A percentile compares a stretch with the other conserved stretches of the same genome.
phyloP scores from a whole-genome alignment of 2,888 invertebrate genomes.

The Clanis bilineata region DNA sequence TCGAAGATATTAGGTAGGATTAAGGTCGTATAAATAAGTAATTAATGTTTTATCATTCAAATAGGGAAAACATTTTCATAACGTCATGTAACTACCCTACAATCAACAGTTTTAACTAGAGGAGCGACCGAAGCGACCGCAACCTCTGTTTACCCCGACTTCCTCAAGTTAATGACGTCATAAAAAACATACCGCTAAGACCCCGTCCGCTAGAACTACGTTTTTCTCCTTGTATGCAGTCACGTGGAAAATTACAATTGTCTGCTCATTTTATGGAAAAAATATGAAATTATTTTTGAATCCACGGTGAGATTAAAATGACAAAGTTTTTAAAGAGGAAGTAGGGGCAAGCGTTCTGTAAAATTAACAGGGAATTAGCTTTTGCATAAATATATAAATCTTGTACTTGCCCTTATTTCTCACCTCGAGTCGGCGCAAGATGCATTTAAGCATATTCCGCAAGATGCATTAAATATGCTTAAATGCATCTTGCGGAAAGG shows the following conservation, averaged over 20 bases:
- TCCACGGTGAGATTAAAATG: not conserved
- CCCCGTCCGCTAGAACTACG: slow-evolving; percentile 57
- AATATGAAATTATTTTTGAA: slow-evolving; percentile 2
- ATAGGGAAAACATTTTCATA: no score
- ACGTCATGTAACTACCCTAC: slow-evolving; percentile 34
- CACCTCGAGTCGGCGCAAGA: no score
- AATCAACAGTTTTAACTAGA: slow-evolving; percentile 62
- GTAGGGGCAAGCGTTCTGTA: not conserved
- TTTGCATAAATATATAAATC: not conserved
- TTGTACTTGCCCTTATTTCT: no score
- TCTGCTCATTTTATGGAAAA: slow-evolving; percentile 4
- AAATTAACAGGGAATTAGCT: not conserved
- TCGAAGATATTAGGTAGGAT: no score
- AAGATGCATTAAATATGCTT: no score
- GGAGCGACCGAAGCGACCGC: slow-evolving; percentile 59
- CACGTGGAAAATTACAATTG: slow-evolving; percentile 66
- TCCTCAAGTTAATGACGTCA: slow-evolving; percentile 76
- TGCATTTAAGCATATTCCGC: no score
- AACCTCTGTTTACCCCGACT: slow-evolving; percentile 64
- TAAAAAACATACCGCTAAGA: slow-evolving; percentile 57
- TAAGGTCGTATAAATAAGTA: no score
- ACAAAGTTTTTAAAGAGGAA: not conserved
- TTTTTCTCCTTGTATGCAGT: slow-evolving; percentile 54
- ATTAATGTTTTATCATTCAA: no score
- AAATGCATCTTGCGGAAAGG: no score